These are phyloP conservation scores for Carollia perspicillata DNA, from an alignment of 2,113 vertebrate genomes.

Conservation along the genomic window DNA sequence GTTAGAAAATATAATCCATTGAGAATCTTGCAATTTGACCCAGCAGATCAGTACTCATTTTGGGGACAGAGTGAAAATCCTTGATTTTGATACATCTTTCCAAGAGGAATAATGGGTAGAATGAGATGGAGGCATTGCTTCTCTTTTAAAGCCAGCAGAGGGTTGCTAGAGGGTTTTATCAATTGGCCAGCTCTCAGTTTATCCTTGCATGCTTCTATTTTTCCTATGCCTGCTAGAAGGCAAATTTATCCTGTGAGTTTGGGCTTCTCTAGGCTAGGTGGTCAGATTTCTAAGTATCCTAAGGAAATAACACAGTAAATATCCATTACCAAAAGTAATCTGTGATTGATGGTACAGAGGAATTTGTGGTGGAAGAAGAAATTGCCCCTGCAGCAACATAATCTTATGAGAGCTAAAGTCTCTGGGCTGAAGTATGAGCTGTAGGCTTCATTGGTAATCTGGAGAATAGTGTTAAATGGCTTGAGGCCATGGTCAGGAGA, in stretches of 20 bases:
- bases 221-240: neutral
- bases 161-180: neutral
- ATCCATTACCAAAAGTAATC: constrained; percentile 41
- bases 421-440: constrained; percentile 30
- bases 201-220: neutral
- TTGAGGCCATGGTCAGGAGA: neutral
- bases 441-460: neutral
- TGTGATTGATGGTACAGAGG: neutral
- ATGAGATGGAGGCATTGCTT: neutral
- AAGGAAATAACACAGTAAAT: constrained; percentile 35
- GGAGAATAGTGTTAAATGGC: neutral
- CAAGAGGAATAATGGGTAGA: neutral
- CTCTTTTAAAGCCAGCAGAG: constrained; percentile 10
- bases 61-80: neutral
- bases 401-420: neutral
- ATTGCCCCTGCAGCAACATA: constrained; percentile 35
- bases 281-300: constrained; percentile 43
- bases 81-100: constrained; percentile 34
- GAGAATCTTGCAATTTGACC: neutral
- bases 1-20: neutral
- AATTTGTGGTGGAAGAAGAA: constrained; percentile 55
- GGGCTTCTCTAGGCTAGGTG: neutral
- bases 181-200: neutral
- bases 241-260: constrained; percentile 7
- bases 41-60: neutral